Evolutionary conservation across 2,888 invertebrate genomes (phyloP), one percentile per base, ranked within the genome.

Genomic region (Ophioninae sp.): DNA sequence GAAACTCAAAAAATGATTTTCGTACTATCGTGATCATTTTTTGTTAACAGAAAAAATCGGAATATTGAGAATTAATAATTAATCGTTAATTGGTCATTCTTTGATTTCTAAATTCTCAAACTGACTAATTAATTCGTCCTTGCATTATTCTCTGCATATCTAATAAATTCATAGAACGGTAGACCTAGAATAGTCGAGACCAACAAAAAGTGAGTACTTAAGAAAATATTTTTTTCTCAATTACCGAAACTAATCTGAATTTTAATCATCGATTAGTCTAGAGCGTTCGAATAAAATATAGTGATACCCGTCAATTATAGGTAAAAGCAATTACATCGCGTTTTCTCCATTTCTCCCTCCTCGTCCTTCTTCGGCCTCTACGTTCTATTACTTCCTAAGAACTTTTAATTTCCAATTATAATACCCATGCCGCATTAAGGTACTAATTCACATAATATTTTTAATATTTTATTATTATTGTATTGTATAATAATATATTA

Each of bases 391-490:
- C 30, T 30, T 3, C 30, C 30, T 30, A 30, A 30, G 30, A 30
- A 30, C 30, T 30, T 44, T 74, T 74, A 23, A 67, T 80, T 74
- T 68, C 68, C 51, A 74, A 74, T 80, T 68, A 80, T 77, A 69
- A 63, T 51, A 58, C 30, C 30, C 30, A 30, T 30, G 30, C 30
- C 30, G 30, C 30, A 3, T 30, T 30, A 30, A 30, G 3, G 3
- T 30, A 30, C 30, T 30, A 30, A 30, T 2, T 30, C 30, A 30
- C 30, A 30, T 30, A 30, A 30, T 30, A 30, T 30, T 30, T 30
- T 30, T 30, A 30, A 2, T 30, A 30, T 30, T 30, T 30, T 30
- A 30, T 30, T 30, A 30, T 30, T 30, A 30, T 30, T 30, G 3
- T 30, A 30, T 30, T 30, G 30, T 30, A 30, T 30, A 30, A 30